Evolutionary conservation across 2,113 vertebrate species (phyloP).

Genomic region (Casuarius casuarius): DNA sequence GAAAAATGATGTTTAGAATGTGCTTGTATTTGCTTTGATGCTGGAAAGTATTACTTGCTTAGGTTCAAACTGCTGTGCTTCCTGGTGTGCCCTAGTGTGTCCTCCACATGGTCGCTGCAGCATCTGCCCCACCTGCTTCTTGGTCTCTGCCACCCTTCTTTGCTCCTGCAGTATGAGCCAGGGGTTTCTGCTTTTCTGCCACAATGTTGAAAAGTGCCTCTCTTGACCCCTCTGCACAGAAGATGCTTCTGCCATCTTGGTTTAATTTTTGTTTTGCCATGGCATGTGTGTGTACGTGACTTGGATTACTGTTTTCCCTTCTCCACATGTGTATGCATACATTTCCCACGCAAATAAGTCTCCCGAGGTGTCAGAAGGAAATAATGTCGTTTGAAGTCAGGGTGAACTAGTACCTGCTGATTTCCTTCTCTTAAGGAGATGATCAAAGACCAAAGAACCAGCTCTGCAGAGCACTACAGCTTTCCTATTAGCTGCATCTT

Average conservation of each 20-base stretch:
- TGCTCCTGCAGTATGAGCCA: neutral
- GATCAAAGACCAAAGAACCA: neutral
- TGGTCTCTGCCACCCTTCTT: neutral
- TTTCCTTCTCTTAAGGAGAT: neutral
- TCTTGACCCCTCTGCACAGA: neutral
- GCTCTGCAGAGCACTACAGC: neutral
- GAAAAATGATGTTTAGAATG: neutral
- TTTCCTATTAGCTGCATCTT: neutral
- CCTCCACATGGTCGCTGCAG: accelerated
- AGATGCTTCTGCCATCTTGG: neutral
- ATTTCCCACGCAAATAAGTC: neutral
- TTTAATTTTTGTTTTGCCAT: accelerated
- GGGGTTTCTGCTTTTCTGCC: accelerated
- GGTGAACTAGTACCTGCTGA: neutral
- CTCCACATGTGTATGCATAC: neutral
- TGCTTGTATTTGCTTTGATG: neutral
- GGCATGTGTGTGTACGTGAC: neutral
- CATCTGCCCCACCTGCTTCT: neutral
- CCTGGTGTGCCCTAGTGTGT: accelerated
- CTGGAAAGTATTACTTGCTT: neutral
- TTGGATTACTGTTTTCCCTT: neutral
- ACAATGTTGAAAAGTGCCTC: neutral
- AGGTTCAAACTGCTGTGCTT: accelerated
- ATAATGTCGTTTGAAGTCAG: neutral
- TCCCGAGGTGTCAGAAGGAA: neutral